Percentiles rank a stretch among this genome's conserved stretches.
These are phyloP conservation scores for Helogale parvula DNA, from an alignment of 2,113 vertebrate genomes.

Conservation along the genomic window DNA sequence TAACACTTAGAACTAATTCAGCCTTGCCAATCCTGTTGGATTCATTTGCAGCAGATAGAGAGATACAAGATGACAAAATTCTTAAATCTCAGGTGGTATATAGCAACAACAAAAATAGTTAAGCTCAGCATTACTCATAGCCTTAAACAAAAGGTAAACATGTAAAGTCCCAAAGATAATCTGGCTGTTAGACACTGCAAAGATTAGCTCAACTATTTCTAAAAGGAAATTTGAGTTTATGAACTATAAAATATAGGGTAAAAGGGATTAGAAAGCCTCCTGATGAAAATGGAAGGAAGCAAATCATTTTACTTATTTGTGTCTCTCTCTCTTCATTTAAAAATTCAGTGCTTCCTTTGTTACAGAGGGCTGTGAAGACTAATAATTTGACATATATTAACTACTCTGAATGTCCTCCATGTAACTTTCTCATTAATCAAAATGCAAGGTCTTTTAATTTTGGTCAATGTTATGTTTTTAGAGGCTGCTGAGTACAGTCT, in stretches of 20 bases:
- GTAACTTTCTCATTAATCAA: conserved; percentile 61
- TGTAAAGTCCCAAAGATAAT: neutral
- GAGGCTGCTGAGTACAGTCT: neutral
- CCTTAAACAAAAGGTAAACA: neutral
- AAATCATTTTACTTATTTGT: neutral
- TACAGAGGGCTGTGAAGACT: conserved; percentile 35
- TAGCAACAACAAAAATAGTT: neutral
- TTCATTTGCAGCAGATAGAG: neutral
- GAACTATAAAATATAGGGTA: neutral
- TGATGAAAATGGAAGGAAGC: neutral
- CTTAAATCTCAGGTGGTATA: neutral
- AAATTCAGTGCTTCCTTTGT: conserved; percentile 23
- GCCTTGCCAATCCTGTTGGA: neutral
- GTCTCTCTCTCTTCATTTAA: neutral
- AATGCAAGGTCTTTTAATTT: neutral
- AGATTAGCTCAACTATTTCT: neutral
- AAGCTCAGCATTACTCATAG: neutral
- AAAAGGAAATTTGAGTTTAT: neutral
- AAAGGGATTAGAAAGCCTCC: neutral
- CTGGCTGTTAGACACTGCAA: neutral
- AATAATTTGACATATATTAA: conserved; percentile 62
- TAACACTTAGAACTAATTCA: neutral
- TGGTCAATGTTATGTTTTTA: neutral
- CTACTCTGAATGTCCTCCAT: neutral
- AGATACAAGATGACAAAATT: neutral